Evolutionary conservation across 2,888 invertebrate genomes (phyloP).

Genomic region (Elmis aenea): DNA sequence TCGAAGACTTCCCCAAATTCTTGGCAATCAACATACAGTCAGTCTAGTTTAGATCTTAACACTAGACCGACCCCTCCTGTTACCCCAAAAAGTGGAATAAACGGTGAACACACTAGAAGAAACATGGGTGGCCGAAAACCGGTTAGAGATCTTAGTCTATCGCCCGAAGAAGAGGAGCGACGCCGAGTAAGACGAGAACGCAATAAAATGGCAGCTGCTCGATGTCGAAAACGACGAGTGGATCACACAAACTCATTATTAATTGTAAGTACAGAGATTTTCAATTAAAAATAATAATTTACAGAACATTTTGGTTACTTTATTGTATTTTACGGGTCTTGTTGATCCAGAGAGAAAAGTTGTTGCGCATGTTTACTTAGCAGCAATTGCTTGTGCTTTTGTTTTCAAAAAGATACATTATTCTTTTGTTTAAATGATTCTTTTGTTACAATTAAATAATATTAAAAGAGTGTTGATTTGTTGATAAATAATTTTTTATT

Average conservation of each 20-base stretch:
- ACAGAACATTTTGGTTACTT: neutral
- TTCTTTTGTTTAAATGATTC: too few species aligned
- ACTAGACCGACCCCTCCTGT: conserved; percentile 40
- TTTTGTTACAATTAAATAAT: too few species aligned
- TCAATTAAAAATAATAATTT: too few species aligned
- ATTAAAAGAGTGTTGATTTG: too few species aligned
- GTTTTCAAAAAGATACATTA: too few species aligned
- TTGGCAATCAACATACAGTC: conserved; percentile 42
- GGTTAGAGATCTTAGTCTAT: conserved; percentile 67
- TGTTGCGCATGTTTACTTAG: too few species aligned
- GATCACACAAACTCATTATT: conserved; percentile 91
- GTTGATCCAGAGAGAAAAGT: too few species aligned
- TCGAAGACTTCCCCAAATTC: conserved; percentile 31
- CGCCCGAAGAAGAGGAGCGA: conserved; percentile 91
- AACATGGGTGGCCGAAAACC: conserved; percentile 85
- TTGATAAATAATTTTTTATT: too few species aligned
- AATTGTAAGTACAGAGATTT: conserved; percentile 55
- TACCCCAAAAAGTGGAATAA: conserved; percentile 27
- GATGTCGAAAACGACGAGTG: conserved; percentile 92
- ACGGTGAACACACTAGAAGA: conserved; percentile 49
- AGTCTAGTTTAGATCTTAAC: conserved; percentile 38
- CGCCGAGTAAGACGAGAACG: conserved; percentile 82
- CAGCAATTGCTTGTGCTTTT: too few species aligned
- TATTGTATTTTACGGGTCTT: too few species aligned
- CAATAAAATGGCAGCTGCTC: conserved; percentile 96